Base-by-base conservation (phyloP, 2,888 invertebrate genomes). In the Diloba caeruleocephala region DNA sequence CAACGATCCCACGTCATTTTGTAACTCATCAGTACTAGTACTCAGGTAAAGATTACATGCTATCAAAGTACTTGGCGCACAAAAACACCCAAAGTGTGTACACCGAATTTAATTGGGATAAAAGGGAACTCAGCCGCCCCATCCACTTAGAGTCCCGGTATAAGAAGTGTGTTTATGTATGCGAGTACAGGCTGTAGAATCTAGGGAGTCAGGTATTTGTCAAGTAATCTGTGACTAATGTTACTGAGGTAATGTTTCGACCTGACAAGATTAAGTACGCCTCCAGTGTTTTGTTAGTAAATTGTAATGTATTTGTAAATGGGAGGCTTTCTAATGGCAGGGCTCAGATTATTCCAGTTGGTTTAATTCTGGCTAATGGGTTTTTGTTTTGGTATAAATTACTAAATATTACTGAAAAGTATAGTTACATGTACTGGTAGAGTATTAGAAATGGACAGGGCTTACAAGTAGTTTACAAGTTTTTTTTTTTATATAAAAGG, bases 1-100 rank as follows among this genome's bases (percentile, higher is more conserved):
- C 78, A 81, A 77, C 58, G 50, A 68, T 78, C 78, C 71, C 76
- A 77, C 77, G 73, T 79, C 78, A 76, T 83, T 82, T 82, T 79
- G 82, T 75, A 81, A 76, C 72, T 75, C 77, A 80, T 78, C 74
- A 72, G 63, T 57, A 58, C 58, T 8, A 23, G 39, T 56, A 43
- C 51, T 59, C 28, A 25, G 38, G 42, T 29, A 32, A 60, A 51
- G 46, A 59, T 65, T 58, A 36, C 28, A 34, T 25, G 23, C 13
- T 26, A 17, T 13, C 28, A 9, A 33, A 13, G 32, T 23, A 25
- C 25, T 6, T 3, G 0, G 0, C 8, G 8, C 34, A 45, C 26
- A 0, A 32, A 34, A 10, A 50, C 44, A 15, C 7, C 0, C 5
- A 10, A 8, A 14, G 1, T 21, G 0, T 26, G n/a, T 15, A 25